Evolutionary conservation across 64 coral and sea anemone genomes (phyloP), one percentile per base, ranked within the genome.

Genomic region (Montipora sp.): DNA sequence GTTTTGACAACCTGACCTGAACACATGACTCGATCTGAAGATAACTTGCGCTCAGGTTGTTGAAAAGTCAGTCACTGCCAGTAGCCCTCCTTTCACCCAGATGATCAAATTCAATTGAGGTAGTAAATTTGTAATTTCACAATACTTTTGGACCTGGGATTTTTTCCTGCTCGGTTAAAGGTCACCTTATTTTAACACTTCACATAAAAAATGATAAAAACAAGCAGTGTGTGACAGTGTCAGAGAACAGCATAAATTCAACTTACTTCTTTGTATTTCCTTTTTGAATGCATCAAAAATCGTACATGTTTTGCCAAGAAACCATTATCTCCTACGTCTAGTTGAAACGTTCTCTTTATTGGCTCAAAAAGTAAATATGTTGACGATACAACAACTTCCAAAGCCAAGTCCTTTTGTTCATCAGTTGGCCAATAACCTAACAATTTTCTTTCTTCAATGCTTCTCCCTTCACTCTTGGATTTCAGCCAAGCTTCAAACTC

Each of bases 401-500:
- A 70, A 23, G 92, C 92, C 51, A 58, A 55, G 48, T 98, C 95
- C 43, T 98, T 94, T 5, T 92, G 78, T 73, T 89, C 79, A 48
- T 94, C 75, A 81, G 89, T 78, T 19, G 95, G 77, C 47, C 87
- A 72, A 14, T 82, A 83, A 18, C 87, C 92, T 20, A 93, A 65
- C 63, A 36, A 8, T 19, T 90, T 53, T 7, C 51, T 21, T 51
- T 98, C 95, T 47, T 44, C 13, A 27, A 88, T 51, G 73, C 23
- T 79, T 51, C 79, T 82, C 1, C 79, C 85, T 48, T 79, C 68
- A 11, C 58, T 91, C 46, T 94, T 79, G 16, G 69, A 78, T 68
- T 91, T 75, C 36, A 98, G 45, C 95, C 95, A 98, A 43, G 77
- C 81, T 47, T 98, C 92, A 89, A 98, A 98, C 76, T 98, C 95